These are phyloP conservation scores for Gobionotothen gibberifrons DNA, from an alignment of 2,797 vertebrate species.

Conservation along the genomic window DNA sequence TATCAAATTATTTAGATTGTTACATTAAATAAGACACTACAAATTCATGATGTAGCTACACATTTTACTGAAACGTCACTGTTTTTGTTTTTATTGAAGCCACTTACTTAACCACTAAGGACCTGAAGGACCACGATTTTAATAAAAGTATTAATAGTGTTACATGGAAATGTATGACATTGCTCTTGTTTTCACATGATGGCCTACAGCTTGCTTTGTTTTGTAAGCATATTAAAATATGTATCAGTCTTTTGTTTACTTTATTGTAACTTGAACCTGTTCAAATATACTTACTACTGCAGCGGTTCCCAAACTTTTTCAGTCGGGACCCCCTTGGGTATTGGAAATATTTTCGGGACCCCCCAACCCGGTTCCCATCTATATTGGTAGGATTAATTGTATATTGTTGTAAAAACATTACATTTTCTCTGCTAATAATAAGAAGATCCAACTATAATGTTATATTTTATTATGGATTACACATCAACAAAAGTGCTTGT, in stretches of 20 bases:
- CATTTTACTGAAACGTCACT: not conserved
- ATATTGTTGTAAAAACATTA: too few species aligned
- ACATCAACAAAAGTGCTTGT: too few species aligned
- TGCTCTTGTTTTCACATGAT: not conserved
- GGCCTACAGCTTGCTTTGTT: not conserved
- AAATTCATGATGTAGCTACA: conserved; percentile 17
- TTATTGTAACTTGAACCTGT: conserved; percentile 2
- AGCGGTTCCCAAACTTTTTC: too few species aligned
- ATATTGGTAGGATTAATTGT: too few species aligned
- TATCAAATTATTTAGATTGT: not conserved
- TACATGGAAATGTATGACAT: not conserved
- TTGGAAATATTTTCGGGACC: too few species aligned
- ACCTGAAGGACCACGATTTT: not conserved
- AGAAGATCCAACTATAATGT: too few species aligned
- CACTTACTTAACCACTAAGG: conserved; percentile 27
- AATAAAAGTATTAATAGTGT: not conserved
- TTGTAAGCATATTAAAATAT: not conserved
- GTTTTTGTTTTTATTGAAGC: conserved; percentile 12
- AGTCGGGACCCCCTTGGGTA: too few species aligned
- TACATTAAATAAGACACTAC: not conserved
- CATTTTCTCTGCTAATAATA: too few species aligned
- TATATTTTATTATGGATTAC: too few species aligned
- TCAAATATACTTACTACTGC: not conserved
- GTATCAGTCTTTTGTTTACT: not conserved
- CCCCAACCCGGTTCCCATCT: too few species aligned